phyloP scores from a whole-genome alignment of 1,140 invertebrate genomes.

The Drosophila malerkotliana region DNA sequence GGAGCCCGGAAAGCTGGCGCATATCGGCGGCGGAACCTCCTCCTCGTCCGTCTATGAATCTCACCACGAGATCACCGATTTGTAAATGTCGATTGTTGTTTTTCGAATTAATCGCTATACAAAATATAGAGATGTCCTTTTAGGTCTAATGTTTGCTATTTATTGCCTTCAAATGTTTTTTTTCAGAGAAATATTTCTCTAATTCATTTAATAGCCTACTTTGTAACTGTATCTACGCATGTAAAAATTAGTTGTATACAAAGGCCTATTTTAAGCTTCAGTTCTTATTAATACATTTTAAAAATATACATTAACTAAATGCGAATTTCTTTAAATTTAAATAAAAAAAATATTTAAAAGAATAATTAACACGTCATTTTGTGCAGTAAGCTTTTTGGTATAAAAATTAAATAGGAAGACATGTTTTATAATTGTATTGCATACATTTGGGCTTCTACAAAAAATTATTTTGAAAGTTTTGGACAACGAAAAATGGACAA shows the following conservation, averaged over 20 bases:
- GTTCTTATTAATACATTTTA: conserved; percentile 29
- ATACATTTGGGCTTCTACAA: background rate
- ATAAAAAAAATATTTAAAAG: conserved; percentile 16
- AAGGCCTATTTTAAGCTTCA: conserved; percentile 15
- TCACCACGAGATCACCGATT: conserved; percentile 82
- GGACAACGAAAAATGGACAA: too few species aligned
- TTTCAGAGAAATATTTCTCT: conserved; percentile 29
- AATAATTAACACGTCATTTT: background rate
- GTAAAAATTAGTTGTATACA: conserved; percentile 61
- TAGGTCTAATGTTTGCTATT: conserved; percentile 66
- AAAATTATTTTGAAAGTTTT: background rate
- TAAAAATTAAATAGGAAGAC: background rate
- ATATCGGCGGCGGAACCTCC: conserved; percentile 28
- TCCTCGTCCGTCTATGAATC: conserved; percentile 66
- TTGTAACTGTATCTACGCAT: conserved; percentile 47
- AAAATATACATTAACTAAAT: conserved; percentile 26
- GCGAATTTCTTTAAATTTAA: conserved; percentile 39
- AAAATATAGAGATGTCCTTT: conserved; percentile 27
- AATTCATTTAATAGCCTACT: conserved; percentile 38
- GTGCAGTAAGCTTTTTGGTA: conserved; percentile 14
- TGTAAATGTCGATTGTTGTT: conserved; percentile 70
- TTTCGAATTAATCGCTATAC: conserved; percentile 58
- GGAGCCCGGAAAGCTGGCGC: conserved; percentile 19
- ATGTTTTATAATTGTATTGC: conserved; percentile 2
- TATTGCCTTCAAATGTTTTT: conserved; percentile 64